These are phyloP conservation scores for Thymelicus acteon DNA, from an alignment of 2,888 invertebrate species.

Conservation along the genomic window DNA sequence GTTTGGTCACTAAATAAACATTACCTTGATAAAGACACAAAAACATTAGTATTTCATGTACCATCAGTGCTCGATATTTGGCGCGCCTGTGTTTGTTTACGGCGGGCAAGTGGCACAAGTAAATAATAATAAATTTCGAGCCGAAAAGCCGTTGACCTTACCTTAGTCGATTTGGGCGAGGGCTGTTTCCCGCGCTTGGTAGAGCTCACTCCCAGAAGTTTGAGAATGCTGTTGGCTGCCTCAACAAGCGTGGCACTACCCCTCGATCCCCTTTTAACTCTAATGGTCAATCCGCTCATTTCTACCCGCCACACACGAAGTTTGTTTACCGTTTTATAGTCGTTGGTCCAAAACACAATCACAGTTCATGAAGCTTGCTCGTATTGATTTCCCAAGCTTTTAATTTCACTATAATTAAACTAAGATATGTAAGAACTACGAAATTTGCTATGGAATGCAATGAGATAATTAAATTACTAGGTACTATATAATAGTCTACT, in stretches of 20 bases:
- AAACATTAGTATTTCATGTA: neutral
- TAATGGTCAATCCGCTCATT: slow-evolving; percentile 84
- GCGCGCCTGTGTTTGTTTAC: slow-evolving; percentile 10
- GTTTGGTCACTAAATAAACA: no score
- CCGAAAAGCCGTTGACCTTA: slow-evolving; percentile 75
- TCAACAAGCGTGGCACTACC: slow-evolving; percentile 83
- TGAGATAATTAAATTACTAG: slow-evolving; percentile 50
- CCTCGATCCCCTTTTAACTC: slow-evolving; percentile 83
- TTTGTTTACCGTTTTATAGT: slow-evolving; percentile 68
- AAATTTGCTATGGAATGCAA: slow-evolving; percentile 62
- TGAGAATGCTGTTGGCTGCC: slow-evolving; percentile 83
- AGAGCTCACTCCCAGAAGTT: slow-evolving; percentile 81
- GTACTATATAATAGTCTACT: slow-evolving; percentile 55
- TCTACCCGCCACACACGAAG: slow-evolving; percentile 74
- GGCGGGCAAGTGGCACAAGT: neutral
- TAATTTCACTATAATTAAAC: slow-evolving; percentile 42
- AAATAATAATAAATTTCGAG: slow-evolving; percentile 51
- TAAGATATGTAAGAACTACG: slow-evolving; percentile 45
- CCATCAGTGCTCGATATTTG: neutral
- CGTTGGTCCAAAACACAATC: slow-evolving; percentile 71
- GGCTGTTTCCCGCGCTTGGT: slow-evolving; percentile 84
- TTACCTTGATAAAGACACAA: no score
- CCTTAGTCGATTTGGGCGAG: slow-evolving; percentile 79
- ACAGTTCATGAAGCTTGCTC: slow-evolving; percentile 71
- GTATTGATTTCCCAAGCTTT: slow-evolving; percentile 34